Conservation (phyloP, 2,888 invertebrate genomes). For the Napeogenes inachia region DNA sequence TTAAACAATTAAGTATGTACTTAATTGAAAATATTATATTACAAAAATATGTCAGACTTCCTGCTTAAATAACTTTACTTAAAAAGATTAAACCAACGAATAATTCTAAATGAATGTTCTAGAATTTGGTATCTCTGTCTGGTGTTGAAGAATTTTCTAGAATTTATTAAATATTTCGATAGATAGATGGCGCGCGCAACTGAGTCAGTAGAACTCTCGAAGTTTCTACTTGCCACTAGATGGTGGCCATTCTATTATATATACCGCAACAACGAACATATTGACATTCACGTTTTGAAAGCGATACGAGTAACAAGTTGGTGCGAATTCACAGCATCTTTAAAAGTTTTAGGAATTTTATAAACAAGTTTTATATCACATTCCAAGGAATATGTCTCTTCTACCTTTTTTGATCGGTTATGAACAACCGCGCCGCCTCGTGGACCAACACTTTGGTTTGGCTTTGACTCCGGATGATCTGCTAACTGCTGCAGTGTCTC, state of each 20-base stretch:
- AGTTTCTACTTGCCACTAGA: background rate
- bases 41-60: too few relatives aligned
- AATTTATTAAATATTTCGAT: too few relatives aligned
- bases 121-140: too few relatives aligned
- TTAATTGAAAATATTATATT: too few relatives aligned
- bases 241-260: background rate
- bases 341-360: background rate
- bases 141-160: too few relatives aligned
- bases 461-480: slow-evolving; percentile 59
- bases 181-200: too few relatives aligned
- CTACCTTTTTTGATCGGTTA: slow-evolving; percentile 47
- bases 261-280: background rate
- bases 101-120: too few relatives aligned
- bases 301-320: background rate
- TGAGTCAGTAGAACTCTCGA: too few relatives aligned
- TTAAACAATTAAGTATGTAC: too few relatives aligned
- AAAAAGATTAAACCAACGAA: too few relatives aligned
- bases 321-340: too few relatives aligned
- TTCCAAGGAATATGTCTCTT: slow-evolving; percentile 41
- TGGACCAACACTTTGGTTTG: slow-evolving; percentile 62
- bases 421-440: slow-evolving; percentile 40
- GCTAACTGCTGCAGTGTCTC: slow-evolving; percentile 43
- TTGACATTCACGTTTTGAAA: background rate
- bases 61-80: too few relatives aligned
- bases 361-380: background rate